Conservation (phyloP, 2,888 invertebrate genomes). For the Crepidodera aurea region DNA sequence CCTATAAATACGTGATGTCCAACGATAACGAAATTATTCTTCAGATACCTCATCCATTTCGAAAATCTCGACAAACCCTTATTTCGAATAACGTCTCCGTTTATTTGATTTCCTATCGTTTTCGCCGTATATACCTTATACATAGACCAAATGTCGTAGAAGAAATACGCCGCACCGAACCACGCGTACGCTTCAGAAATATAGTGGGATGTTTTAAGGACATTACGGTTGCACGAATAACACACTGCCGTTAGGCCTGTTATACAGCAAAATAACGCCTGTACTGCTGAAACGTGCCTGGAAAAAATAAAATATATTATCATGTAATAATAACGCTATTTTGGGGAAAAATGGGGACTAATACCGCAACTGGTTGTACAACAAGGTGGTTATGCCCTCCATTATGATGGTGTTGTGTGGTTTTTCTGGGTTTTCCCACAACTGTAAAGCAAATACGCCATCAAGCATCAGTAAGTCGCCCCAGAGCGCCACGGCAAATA, state of each 20-base stretch:
- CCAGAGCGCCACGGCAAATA: too few species aligned
- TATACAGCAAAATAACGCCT: constrained; percentile 72
- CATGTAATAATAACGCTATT: too few species aligned
- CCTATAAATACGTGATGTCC: constrained; percentile 80
- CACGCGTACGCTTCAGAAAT: constrained; percentile 80
- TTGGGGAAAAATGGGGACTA: too few species aligned
- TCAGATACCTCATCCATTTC: constrained; percentile 52
- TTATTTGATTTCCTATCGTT: constrained; percentile 34
- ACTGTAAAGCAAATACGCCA: too few species aligned
- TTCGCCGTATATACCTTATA: constrained; percentile 69
- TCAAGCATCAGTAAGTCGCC: too few species aligned
- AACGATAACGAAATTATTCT: constrained; percentile 74
- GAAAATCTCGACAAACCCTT: constrained; percentile 19
- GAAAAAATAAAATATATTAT: constrained; percentile 19
- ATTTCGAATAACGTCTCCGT: constrained; percentile 41
- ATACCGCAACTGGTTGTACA: too few species aligned
- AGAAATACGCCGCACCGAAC: constrained; percentile 82
- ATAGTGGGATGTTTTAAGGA: constrained; percentile 74
- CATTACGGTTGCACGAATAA: constrained; percentile 74
- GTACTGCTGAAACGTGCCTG: constrained; percentile 77
- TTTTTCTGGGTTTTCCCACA: too few species aligned
- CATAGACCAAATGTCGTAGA: constrained; percentile 84
- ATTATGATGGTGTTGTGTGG: too few species aligned
- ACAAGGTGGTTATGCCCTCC: too few species aligned
- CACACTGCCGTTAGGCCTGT: constrained; percentile 73